Evolutionary conservation across 2,797 vertebrate species (phyloP).

Genomic region (Manis crassicaudata): DNA sequence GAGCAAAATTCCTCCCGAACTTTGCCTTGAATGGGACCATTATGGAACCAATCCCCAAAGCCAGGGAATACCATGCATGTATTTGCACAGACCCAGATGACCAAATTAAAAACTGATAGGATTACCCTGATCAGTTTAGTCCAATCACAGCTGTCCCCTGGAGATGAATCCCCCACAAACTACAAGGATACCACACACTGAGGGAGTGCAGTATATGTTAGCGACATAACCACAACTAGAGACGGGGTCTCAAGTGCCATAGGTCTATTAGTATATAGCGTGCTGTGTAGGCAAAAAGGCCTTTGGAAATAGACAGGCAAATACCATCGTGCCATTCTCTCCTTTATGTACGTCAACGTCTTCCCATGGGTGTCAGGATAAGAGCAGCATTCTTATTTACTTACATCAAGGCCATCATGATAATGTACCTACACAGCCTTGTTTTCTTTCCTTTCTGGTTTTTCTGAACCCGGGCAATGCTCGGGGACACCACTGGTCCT

Average conservation of each 20-base stretch:
- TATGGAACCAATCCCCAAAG: neutral
- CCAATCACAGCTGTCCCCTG: neutral
- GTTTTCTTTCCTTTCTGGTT: neutral
- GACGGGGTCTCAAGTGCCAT: accelerated
- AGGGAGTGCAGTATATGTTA: neutral
- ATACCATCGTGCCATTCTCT: neutral
- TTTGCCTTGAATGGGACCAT: neutral
- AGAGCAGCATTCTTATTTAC: neutral
- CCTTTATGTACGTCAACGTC: neutral
- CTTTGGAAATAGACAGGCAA: neutral
- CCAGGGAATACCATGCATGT: neutral
- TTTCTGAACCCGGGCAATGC: neutral
- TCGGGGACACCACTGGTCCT: neutral
- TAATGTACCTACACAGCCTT: neutral
- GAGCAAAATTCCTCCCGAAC: neutral
- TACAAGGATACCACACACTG: neutral
- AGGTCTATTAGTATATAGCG: accelerated
- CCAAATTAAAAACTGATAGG: neutral
- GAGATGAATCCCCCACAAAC: neutral
- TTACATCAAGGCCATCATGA: neutral
- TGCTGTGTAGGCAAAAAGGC: neutral
- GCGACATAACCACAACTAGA: neutral
- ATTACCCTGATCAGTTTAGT: neutral
- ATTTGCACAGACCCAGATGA: neutral
- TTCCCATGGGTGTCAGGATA: neutral